Percentiles rank a stretch among this genome's conserved stretches.
phyloP scores from a whole-genome alignment of 2,797 vertebrate species.

The Enteromius argenteus region DNA sequence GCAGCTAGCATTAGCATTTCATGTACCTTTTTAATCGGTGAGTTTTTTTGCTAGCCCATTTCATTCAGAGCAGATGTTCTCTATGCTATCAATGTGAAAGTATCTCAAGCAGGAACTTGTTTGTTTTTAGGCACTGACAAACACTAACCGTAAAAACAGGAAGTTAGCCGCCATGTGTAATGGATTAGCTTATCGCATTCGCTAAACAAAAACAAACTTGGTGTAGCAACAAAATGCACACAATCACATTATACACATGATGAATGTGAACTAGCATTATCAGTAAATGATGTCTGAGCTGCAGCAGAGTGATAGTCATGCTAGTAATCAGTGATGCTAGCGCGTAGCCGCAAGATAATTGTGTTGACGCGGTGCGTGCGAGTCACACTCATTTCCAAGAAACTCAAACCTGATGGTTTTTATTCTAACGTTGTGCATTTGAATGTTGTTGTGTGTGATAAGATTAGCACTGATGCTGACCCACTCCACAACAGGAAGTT shows the following conservation, averaged over 20 bases:
- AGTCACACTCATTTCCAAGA: neutral
- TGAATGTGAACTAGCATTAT: neutral
- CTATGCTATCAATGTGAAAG: neutral
- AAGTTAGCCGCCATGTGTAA: neutral
- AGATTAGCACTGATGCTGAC: neutral
- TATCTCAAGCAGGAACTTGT: neutral
- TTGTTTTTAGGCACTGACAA: neutral
- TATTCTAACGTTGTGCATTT: neutral
- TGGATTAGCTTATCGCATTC: neutral
- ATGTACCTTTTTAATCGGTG: neutral
- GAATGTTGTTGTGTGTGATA: neutral
- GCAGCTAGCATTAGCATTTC: neutral
- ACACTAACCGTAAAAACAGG: neutral
- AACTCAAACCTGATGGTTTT: neutral
- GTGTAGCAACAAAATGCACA: neutral
- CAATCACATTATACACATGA: constrained; percentile 8
- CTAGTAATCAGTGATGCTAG: constrained; percentile 8
- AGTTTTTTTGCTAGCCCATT: too few relatives aligned
- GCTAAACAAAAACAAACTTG: constrained; percentile 6
- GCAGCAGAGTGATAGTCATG: constrained; percentile 26
- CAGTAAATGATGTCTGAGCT: constrained; percentile 24
- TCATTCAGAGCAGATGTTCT: too few relatives aligned
- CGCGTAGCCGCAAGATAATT: neutral
- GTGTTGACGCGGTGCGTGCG: neutral
- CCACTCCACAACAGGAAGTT: neutral